Evolutionary conservation across 1,140 invertebrate genomes (phyloP).

Genomic region (Bombus consobrinus): DNA sequence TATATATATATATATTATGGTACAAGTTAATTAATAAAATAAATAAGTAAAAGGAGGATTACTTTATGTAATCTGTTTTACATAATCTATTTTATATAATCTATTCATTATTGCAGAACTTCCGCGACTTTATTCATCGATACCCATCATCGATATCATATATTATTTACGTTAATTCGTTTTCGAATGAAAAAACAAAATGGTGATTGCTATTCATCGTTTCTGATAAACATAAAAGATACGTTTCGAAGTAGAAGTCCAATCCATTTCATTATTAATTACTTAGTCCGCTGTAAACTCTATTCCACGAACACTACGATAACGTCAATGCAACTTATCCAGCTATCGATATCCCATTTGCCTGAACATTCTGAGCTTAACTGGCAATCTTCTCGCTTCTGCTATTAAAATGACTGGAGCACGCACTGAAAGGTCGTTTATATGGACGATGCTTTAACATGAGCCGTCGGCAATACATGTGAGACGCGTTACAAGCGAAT

Average conservation of each 20-base stretch:
- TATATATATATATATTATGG: background rate
- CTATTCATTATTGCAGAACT: background rate
- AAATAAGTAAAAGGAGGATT: background rate
- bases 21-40: background rate
- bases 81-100: background rate
- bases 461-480: background rate
- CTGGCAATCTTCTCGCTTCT: slow-evolving; percentile 8
- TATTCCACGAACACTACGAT: no score
- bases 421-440: slow-evolving; percentile 25
- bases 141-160: background rate
- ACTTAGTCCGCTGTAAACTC: background rate
- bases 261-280: background rate
- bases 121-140: background rate
- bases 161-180: background rate
- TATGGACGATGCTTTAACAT: slow-evolving; percentile 20
- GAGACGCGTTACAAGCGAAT: slow-evolving; percentile 22
- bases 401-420: background rate
- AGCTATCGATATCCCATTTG: slow-evolving; percentile 5
- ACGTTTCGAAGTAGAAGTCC: no score
- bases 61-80: background rate
- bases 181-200: no score
- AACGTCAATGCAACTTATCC: background rate
- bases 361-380: background rate
- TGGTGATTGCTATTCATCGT: no score
- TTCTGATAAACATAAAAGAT: no score